These are phyloP conservation scores for Gastrophryne carolinensis DNA, from an alignment of 2,797 vertebrate species.

Conservation along the genomic window DNA sequence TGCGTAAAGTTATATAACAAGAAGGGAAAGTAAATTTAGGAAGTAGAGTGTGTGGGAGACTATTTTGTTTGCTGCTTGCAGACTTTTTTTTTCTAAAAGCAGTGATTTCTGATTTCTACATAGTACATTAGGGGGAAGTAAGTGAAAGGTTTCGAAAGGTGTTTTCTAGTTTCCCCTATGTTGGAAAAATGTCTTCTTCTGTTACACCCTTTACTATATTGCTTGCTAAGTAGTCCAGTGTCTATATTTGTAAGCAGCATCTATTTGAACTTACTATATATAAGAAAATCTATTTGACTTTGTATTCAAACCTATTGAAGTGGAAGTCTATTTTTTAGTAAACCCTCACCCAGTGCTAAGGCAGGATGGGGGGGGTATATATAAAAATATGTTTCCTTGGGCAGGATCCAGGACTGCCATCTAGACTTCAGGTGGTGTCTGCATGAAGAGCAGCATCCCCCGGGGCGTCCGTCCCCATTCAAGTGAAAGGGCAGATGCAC, in stretches of 20 bases:
- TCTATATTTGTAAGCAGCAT: conserved; percentile 21
- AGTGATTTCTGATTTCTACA: conserved; percentile 33
- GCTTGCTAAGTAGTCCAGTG: conserved; percentile 19
- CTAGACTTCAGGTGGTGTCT: too few relatives aligned
- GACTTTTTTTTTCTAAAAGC: background rate
- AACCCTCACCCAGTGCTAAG: too few relatives aligned
- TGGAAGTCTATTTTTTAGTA: too few relatives aligned
- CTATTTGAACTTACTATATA: conserved; percentile 20
- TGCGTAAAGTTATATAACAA: conserved; percentile 7
- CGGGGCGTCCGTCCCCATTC: too few relatives aligned
- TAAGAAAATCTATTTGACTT: too few relatives aligned
- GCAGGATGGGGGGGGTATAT: too few relatives aligned
- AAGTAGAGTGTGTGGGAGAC: conserved; percentile 23
- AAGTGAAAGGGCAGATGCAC: too few relatives aligned
- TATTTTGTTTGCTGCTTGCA: background rate
- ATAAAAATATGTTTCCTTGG: too few relatives aligned
- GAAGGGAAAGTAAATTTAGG: conserved; percentile 36
- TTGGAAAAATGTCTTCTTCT: conserved; percentile 27
- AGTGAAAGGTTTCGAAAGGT: conserved; percentile 32
- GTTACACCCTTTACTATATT: conserved; percentile 28
- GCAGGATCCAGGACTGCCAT: too few relatives aligned
- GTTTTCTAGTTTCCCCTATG: conserved; percentile 40
- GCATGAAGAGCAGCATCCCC: too few relatives aligned
- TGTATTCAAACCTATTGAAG: too few relatives aligned
- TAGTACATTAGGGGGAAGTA: conserved; percentile 16